Base-by-base conservation (phyloP, 2,113 vertebrate species). In the Notothenia coriiceps region DNA sequence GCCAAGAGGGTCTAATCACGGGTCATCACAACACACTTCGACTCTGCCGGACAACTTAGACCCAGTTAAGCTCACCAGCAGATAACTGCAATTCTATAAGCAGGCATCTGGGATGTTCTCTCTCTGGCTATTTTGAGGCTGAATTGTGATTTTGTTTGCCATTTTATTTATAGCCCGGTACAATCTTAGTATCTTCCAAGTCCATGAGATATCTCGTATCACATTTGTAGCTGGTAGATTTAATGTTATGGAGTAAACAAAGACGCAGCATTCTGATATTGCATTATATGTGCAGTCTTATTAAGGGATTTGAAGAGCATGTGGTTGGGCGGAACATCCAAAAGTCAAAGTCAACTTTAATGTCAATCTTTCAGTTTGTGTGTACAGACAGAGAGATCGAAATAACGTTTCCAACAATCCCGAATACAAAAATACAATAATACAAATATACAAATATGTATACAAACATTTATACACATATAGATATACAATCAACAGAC, bases 1-100 rank as follows among this genome's bases (percentile, higher is more conserved):
- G 86, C 88, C 79, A 92, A 93, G 90, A 89, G 79, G 84, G 15
- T 79, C 57, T 69, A 73, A 87, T 89, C 80, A 0, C 35, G 59
- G 70, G 80, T 86, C 89, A 88, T 82, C 80, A 90, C 74, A 61
- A 66, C 80, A 88, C 90, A 93, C 87, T 89, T 91, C 63, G 88
- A 66, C 77, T 81, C 80, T 85, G 86, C 86, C 88, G 70, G 66
- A 79, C 74, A 52, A 77, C 50, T 68, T 67, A 9, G 49, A 73
- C 63, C 54, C 33, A 43, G 76, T 77, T 72, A 66, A 73, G 12
- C 59, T 77, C 63, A 43, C 44, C 59, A 62, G 18, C 54, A 86
- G 82, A 90, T 87, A 92, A 70, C 52, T 46, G 25, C 64, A 54
- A 68, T 66, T 75, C 57, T 70, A 17, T 25, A 43, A 20, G 44